These are phyloP conservation scores for Diplosoma virens DNA, from an alignment of 23 tunicate species.

Conservation along the genomic window DNA sequence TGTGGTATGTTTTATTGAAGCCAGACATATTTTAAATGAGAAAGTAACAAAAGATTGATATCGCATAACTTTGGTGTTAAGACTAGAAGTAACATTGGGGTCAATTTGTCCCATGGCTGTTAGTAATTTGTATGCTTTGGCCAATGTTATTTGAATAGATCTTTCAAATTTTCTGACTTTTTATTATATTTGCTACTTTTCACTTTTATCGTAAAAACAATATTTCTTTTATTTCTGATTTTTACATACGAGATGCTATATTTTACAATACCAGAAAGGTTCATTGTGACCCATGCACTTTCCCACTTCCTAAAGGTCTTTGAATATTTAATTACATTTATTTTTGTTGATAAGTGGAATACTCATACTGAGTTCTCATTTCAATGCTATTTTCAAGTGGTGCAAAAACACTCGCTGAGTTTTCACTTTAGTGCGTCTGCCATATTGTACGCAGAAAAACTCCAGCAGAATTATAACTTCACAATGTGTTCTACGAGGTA, in stretches of 20 bases:
- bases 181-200: background rate
- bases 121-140: no score
- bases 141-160: background rate
- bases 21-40: no score
- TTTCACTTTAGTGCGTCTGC: background rate
- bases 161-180: background rate
- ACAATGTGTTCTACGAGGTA: no score
- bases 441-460: background rate
- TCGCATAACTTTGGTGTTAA: no score
- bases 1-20: no score
- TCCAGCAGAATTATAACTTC: background rate
- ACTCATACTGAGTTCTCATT: background rate
- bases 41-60: no score
- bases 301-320: background rate
- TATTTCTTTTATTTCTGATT: background rate
- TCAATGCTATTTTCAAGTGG: background rate
- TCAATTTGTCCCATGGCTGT: no score
- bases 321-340: background rate
- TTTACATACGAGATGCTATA: background rate
- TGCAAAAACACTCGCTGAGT: background rate
- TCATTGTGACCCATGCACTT: background rate
- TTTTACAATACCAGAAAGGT: background rate
- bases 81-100: no score
- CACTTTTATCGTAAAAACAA: no score
- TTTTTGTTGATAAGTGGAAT: no score